Evolutionary conservation across 2,888 invertebrate species (phyloP).

Genomic region (Hypolimnas misippus): DNA sequence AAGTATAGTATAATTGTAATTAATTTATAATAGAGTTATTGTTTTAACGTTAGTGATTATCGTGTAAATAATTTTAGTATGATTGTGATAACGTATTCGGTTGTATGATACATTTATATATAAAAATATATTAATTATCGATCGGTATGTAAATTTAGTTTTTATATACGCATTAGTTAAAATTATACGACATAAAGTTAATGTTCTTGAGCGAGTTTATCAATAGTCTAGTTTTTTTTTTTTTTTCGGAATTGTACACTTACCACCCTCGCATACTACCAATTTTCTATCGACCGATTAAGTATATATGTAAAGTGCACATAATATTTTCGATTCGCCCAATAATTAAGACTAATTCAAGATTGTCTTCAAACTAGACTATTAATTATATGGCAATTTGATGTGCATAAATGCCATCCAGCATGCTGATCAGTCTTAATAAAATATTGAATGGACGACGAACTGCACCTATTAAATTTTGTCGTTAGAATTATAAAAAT

Average conservation of each 20-base stretch:
- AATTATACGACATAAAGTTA: not conserved
- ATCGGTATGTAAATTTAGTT: constrained; percentile 7
- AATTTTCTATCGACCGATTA: too few relatives aligned
- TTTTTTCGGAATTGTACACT: not conserved
- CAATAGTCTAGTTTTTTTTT: not conserved
- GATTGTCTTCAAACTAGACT: too few relatives aligned
- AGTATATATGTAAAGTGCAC: too few relatives aligned
- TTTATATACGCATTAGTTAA: constrained; percentile 14
- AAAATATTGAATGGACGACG: too few relatives aligned
- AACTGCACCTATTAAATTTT: too few relatives aligned
- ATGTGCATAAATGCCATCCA: too few relatives aligned
- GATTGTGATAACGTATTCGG: constrained; percentile 40
- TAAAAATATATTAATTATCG: constrained; percentile 5
- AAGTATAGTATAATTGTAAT: constrained; percentile 22
- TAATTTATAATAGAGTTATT: constrained; percentile 38
- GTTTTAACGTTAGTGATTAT: constrained; percentile 27
- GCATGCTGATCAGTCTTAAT: too few relatives aligned
- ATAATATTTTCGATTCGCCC: too few relatives aligned
- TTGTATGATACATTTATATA: constrained; percentile 9
- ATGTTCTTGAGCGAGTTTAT: not conserved
- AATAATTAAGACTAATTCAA: too few relatives aligned
- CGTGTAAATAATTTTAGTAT: constrained; percentile 39
- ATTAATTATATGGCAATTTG: too few relatives aligned
- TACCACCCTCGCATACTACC: not conserved
- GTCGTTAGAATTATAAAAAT: too few relatives aligned